Conservation (phyloP, 1,140 invertebrate species). For the Aradophagus sp. region DNA sequence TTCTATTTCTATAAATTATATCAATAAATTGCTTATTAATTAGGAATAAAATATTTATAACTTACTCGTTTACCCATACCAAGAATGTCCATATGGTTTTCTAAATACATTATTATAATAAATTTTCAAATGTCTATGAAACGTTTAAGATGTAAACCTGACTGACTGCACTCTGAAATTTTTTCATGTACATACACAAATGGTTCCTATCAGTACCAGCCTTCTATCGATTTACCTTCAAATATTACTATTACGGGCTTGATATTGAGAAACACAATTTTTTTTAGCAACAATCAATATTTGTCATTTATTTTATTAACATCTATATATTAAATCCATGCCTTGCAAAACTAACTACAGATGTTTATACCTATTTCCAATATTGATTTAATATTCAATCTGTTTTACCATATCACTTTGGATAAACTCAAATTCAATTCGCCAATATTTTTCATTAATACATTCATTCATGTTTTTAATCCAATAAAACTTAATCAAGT, state of each 20-base stretch:
- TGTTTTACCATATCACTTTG: too few relatives aligned
- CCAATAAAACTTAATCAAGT: too few relatives aligned
- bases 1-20: too few relatives aligned
- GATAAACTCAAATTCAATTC: too few relatives aligned
- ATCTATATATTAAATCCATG: too few relatives aligned
- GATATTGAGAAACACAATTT: slow-evolving; percentile 23
- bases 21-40: too few relatives aligned
- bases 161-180: slow-evolving; percentile 11
- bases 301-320: too few relatives aligned
- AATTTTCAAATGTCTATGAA: slow-evolving; percentile 11
- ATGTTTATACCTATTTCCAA: too few relatives aligned
- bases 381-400: too few relatives aligned
- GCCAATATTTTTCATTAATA: too few relatives aligned
- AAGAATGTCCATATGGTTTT: slow-evolving; percentile 71
- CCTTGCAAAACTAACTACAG: too few relatives aligned
- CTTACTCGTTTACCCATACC: slow-evolving; percentile 67
- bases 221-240: slow-evolving; percentile 65
- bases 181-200: slow-evolving; percentile 47
- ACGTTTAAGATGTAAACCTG: slow-evolving; percentile 19
- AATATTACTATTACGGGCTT: slow-evolving; percentile 14
- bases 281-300: slow-evolving; percentile 25
- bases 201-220: slow-evolving; percentile 66
- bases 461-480: too few relatives aligned
- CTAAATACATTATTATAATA: slow-evolving; percentile 65
- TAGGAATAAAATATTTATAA: slow-evolving; percentile 11